Conservation (phyloP, 2,888 invertebrate species). For the Beris morrisii region DNA sequence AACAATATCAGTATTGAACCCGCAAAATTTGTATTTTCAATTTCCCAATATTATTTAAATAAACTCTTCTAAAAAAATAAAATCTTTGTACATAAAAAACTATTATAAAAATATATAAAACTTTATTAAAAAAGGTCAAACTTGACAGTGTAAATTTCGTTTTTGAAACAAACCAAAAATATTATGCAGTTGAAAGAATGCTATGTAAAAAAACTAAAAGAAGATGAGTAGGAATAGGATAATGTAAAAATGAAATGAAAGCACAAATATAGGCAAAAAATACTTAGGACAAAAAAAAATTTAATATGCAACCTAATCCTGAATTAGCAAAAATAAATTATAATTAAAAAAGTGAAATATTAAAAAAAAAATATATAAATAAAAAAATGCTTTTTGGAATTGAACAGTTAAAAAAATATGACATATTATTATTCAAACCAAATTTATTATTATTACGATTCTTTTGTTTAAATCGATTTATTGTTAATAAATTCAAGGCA, state of each 20-base stretch:
- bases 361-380: slow-evolving; percentile 39
- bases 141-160: slow-evolving; percentile 12
- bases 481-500: too few species aligned
- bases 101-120: not conserved
- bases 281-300: slow-evolving; percentile 26
- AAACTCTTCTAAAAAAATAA: not conserved
- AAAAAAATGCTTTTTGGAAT: slow-evolving; percentile 52
- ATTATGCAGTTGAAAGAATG: slow-evolving; percentile 31
- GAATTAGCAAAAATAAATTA: slow-evolving; percentile 36
- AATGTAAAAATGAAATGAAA: slow-evolving; percentile 14
- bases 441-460: too few species aligned
- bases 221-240: slow-evolving; percentile 33
- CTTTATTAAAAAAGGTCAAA: slow-evolving; percentile 5
- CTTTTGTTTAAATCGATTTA: too few species aligned
- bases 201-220: slow-evolving; percentile 30
- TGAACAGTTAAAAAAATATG: not conserved
- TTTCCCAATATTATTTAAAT: not conserved
- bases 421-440: too few species aligned
- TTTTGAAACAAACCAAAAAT: slow-evolving; percentile 7
- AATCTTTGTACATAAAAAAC: not conserved
- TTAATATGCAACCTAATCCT: slow-evolving; percentile 4
- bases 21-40: too few species aligned
- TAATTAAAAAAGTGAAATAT: slow-evolving; percentile 26
- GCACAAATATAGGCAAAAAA: slow-evolving; percentile 9
- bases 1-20: too few species aligned